Evolutionary conservation across 2,888 invertebrate genomes (phyloP).

Genomic region (Eupsilia transversa): DNA sequence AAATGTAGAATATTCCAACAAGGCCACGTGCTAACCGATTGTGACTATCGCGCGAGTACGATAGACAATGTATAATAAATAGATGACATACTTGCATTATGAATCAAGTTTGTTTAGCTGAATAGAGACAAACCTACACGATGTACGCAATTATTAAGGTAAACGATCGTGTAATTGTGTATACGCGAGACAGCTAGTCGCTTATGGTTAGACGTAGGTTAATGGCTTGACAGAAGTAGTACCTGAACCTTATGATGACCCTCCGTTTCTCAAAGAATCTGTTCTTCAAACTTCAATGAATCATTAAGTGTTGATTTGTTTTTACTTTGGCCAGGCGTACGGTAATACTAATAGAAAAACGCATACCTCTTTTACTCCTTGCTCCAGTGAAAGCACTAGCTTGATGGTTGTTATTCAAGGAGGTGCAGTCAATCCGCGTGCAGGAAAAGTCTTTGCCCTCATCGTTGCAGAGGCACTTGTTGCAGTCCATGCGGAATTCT

Average conservation of each 20-base stretch:
- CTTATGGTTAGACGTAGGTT: background rate
- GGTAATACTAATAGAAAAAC: background rate
- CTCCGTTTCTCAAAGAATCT: background rate
- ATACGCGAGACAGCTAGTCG: background rate
- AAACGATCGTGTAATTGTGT: background rate
- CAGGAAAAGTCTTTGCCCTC: constrained; percentile 86
- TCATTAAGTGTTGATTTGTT: background rate
- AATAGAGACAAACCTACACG: too few species aligned
- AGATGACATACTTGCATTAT: background rate
- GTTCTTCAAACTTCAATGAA: background rate
- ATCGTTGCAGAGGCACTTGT: constrained; percentile 86
- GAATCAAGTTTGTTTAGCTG: too few species aligned
- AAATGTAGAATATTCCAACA: background rate
- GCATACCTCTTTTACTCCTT: constrained; percentile 80
- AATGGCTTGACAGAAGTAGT: background rate
- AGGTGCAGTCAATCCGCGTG: constrained; percentile 86
- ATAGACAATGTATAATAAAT: too few species aligned
- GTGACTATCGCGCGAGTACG: background rate
- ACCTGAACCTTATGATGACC: background rate
- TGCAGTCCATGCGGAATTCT: constrained; percentile 88
- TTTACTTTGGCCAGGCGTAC: background rate
- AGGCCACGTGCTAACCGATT: background rate
- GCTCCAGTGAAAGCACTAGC: constrained; percentile 48
- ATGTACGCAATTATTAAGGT: background rate
- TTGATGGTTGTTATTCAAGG: constrained; percentile 76